Evolutionary conservation across 2,113 vertebrate genomes (phyloP), one percentile per base, ranked within the genome.

Genomic region (Sula dactylatra): DNA sequence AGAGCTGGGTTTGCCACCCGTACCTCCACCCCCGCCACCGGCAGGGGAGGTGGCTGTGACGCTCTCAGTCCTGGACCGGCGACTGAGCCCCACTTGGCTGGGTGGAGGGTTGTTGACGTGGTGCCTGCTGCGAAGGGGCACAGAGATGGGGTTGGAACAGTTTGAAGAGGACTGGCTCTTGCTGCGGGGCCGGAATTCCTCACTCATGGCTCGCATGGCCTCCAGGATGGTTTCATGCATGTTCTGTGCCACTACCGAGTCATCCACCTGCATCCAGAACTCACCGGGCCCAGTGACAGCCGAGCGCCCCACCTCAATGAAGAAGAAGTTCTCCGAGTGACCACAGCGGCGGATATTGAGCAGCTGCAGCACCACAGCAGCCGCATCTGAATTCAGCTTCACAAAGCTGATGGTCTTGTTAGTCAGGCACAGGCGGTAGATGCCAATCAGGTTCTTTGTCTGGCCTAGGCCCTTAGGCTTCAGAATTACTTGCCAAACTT

Each of bases 241-340:
- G 95, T 99, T 99, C 97, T 99, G 99, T 0, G 99, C 99, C 84
- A 99, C 99, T 61, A 99, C 99, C 0, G 99, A 99, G 79, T 99
- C 99, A 73, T 99, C 99, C 78, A 99, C 99, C 88, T 99, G 99
- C 99, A 99, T 99, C 99, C 99, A 99, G 93, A 99, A 99, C 95
- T 99, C 99, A 11, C 99, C 99, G 0, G 99, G 98, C 6, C 99
- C 99, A 0, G 99, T 99, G 83, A 99, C 99, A 0, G 99, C 99
- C 0, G 99, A 99, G 50, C 99, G 98, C 55, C 99, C 99, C 93
- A 99, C 99, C 96, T 99, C 99, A 21, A 99, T 99, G 96, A 99
- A 99, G 96, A 99, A 99, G 95, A 99, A 99, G 95, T 99, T 99
- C 95, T 99, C 99, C 0, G 99, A 99, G 96, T 99, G 99, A 36